These are phyloP conservation scores for Channallabes apus DNA, from an alignment of 2,797 vertebrate genomes.

Conservation along the genomic window DNA sequence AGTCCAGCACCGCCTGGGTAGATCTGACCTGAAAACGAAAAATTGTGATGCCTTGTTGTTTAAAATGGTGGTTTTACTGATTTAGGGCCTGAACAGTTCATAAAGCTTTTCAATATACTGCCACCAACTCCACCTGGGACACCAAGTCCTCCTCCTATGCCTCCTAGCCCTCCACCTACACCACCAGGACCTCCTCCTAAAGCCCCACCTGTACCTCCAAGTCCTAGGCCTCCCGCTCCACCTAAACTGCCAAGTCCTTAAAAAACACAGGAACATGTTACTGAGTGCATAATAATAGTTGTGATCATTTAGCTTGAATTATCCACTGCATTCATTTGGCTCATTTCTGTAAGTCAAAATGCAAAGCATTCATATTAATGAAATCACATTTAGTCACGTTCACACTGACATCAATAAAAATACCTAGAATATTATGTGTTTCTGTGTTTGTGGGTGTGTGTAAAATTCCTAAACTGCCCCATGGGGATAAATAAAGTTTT, in stretches of 20 bases:
- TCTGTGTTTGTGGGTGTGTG: too few relatives aligned
- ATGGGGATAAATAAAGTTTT: too few relatives aligned
- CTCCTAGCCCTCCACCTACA: constrained; percentile 42
- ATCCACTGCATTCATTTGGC: not conserved
- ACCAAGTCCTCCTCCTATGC: constrained; percentile 42
- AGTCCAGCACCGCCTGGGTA: constrained; percentile 46
- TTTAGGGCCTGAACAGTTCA: not conserved
- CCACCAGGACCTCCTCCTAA: constrained; percentile 45
- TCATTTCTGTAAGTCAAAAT: not conserved
- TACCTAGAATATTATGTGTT: not conserved
- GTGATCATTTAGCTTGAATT: not conserved
- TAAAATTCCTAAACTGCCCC: too few relatives aligned
- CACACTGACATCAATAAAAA: not conserved
- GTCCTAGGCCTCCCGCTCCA: constrained; percentile 44
- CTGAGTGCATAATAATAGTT: not conserved
- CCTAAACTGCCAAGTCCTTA: constrained; percentile 47
- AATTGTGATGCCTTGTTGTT: not conserved
- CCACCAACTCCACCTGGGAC: constrained; percentile 34
- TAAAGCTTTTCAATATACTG: constrained; percentile 11
- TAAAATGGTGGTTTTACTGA: not conserved
- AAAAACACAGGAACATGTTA: constrained; percentile 34
- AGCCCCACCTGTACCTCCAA: constrained; percentile 36
- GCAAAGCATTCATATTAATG: not conserved
- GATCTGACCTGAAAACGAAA: constrained; percentile 41
- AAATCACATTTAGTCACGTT: constrained; percentile 5